phyloP scores from a whole-genome alignment of 37 sponge, comb jelly and placozoan genomes.

The Hormiphora californensis region DNA sequence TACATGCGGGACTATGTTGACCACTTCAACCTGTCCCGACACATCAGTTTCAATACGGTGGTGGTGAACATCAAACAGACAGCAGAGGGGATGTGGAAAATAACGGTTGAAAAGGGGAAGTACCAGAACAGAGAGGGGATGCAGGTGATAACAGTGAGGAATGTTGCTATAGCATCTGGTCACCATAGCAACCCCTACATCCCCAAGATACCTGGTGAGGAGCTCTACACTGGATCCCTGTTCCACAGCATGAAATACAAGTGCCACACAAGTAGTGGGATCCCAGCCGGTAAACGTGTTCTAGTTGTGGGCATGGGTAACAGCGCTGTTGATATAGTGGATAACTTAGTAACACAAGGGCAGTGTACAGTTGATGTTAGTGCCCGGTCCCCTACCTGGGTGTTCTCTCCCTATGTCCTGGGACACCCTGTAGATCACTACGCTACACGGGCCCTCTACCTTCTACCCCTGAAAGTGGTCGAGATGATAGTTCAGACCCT shows the following conservation, averaged over 20 bases:
- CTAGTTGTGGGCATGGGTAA: slow-evolving; percentile 88
- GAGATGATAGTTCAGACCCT: slow-evolving; percentile 28
- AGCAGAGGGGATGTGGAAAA: neutral
- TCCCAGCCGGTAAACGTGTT: slow-evolving; percentile 58
- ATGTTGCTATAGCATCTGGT: slow-evolving; percentile 57
- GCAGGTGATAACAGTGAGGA: slow-evolving; percentile 13
- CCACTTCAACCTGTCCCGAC: slow-evolving; percentile 63
- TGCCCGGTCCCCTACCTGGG: slow-evolving; percentile 53
- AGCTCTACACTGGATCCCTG: slow-evolving; percentile 12
- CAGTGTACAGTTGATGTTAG: slow-evolving; percentile 15
- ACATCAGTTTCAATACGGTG: slow-evolving; percentile 63
- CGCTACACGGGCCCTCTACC: neutral
- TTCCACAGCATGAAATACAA: slow-evolving; percentile 56
- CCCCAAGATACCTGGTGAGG: slow-evolving; percentile 52
- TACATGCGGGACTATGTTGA: slow-evolving; percentile 71
- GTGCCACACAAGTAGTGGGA: slow-evolving; percentile 25
- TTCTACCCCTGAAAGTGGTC: neutral
- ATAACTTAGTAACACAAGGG: slow-evolving; percentile 66
- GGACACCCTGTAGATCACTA: slow-evolving; percentile 31
- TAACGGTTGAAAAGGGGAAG: slow-evolving; percentile 56
- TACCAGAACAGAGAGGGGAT: neutral
- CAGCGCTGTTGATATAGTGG: slow-evolving; percentile 77
- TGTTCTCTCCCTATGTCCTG: slow-evolving; percentile 23
- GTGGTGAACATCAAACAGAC: slow-evolving; percentile 55
- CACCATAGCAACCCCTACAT: slow-evolving; percentile 55